Percentiles rank a stretch among this genome's conserved stretches.
Evolutionary conservation across 2,888 invertebrate genomes (phyloP).

Genomic region (Bruchidius siliquastri): DNA sequence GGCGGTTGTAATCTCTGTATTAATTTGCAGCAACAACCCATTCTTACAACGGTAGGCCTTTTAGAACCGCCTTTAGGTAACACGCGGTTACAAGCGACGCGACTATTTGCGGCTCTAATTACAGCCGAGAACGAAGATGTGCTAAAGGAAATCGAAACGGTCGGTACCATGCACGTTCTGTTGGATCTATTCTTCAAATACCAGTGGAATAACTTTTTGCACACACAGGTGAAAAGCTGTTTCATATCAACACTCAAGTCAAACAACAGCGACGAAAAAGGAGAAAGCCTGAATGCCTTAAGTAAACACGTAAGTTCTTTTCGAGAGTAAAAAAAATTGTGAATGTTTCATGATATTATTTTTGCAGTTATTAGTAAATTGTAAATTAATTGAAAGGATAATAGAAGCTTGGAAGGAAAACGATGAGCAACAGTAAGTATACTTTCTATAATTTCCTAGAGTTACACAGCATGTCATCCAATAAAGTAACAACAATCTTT

Average conservation of each 20-base stretch:
- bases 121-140: slow-evolving; percentile 68
- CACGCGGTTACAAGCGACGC: slow-evolving; percentile 74
- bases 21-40: slow-evolving; percentile 54
- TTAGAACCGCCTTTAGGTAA: slow-evolving; percentile 74
- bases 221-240: slow-evolving; percentile 81
- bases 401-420: slow-evolving; percentile 79
- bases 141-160: slow-evolving; percentile 56
- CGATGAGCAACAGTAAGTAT: slow-evolving; percentile 65
- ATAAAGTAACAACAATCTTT: no score
- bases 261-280: slow-evolving; percentile 38
- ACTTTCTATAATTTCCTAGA: background rate
- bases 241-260: slow-evolving; percentile 63
- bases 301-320: slow-evolving; percentile 52
- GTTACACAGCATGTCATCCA: no score
- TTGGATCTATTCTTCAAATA: slow-evolving; percentile 86
- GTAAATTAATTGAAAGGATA: slow-evolving; percentile 73
- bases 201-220: slow-evolving; percentile 93
- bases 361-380: slow-evolving; percentile 57
- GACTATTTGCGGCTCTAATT: slow-evolving; percentile 72
- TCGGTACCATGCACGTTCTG: slow-evolving; percentile 58
- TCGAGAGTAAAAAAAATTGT: background rate
- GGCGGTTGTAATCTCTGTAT: background rate
- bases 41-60: slow-evolving; percentile 66
- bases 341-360: slow-evolving; percentile 12
- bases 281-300: slow-evolving; percentile 47